Conservation (phyloP, 2,888 invertebrate genomes). For the Cataglyphis altisquamis region DNA sequence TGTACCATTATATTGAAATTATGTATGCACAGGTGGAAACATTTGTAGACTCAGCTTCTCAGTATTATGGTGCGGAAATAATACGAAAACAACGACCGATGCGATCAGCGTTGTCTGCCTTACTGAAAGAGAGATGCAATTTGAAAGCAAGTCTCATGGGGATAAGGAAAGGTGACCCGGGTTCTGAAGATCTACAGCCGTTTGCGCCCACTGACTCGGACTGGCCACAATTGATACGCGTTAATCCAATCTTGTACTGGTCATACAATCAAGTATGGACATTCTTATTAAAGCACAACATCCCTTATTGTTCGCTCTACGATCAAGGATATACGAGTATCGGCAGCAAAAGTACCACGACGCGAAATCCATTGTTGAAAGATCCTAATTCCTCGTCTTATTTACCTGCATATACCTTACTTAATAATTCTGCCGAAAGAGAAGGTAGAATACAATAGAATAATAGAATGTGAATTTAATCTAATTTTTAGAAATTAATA, state of each 20-base stretch:
- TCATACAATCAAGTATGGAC: conserved; percentile 96
- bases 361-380: conserved; percentile 81
- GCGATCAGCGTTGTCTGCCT: conserved; percentile 89
- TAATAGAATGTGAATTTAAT: conserved; percentile 57
- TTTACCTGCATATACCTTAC: conserved; percentile 81
- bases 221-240: conserved; percentile 96
- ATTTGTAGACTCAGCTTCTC: conserved; percentile 91
- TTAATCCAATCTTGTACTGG: conserved; percentile 97
- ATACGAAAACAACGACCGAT: conserved; percentile 90
- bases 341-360: conserved; percentile 79
- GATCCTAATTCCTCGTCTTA: conserved; percentile 79
- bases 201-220: conserved; percentile 95
- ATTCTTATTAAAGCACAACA: conserved; percentile 91
- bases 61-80: conserved; percentile 92
- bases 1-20: background rate
- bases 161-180: conserved; percentile 95
- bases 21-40: conserved; percentile 88
- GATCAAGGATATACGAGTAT: conserved; percentile 91
- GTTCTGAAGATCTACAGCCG: conserved; percentile 89
- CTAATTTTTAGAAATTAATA: background rate
- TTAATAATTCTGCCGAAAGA: conserved; percentile 81
- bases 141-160: conserved; percentile 97
- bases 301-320: conserved; percentile 97
- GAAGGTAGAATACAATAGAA: conserved; percentile 79
- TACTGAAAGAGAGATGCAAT: conserved; percentile 88